phyloP scores from a whole-genome alignment of 2,113 vertebrate genomes.

The Canis aureus region DNA sequence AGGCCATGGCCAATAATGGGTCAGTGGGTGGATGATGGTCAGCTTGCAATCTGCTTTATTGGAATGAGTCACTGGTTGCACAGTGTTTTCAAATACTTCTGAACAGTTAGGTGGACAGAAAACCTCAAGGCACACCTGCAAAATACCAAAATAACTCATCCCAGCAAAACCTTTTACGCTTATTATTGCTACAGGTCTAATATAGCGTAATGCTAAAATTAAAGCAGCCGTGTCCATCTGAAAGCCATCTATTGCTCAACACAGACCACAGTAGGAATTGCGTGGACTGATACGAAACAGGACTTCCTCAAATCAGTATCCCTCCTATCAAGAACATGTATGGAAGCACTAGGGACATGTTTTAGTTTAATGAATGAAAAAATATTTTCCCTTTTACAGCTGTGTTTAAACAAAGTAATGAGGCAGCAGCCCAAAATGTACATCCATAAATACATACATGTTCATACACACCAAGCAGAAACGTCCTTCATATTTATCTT shows the following conservation, averaged over 20 bases:
- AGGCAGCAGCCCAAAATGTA: slow-evolving; percentile 51
- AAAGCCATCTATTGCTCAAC: neutral
- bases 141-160: neutral
- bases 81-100: neutral
- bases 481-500: slow-evolving; percentile 74
- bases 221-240: neutral
- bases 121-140: neutral
- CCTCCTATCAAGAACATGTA: slow-evolving; percentile 9
- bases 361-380: slow-evolving; percentile 64
- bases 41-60: neutral
- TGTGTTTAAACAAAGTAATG: slow-evolving; percentile 71
- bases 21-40: neutral
- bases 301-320: slow-evolving; percentile 16
- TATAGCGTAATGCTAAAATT: neutral
- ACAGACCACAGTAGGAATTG: neutral
- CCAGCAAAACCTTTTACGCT: neutral
- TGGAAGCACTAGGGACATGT: neutral
- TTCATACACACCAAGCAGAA: slow-evolving; percentile 65
- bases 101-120: neutral
- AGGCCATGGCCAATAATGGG: neutral
- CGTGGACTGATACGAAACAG: neutral
- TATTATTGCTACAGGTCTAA: neutral
- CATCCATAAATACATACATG: slow-evolving; percentile 71
- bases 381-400: slow-evolving; percentile 45
- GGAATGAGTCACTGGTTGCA: neutral